phyloP scores from a whole-genome alignment of 2,113 vertebrate genomes.

The Pteronura brasiliensis region DNA sequence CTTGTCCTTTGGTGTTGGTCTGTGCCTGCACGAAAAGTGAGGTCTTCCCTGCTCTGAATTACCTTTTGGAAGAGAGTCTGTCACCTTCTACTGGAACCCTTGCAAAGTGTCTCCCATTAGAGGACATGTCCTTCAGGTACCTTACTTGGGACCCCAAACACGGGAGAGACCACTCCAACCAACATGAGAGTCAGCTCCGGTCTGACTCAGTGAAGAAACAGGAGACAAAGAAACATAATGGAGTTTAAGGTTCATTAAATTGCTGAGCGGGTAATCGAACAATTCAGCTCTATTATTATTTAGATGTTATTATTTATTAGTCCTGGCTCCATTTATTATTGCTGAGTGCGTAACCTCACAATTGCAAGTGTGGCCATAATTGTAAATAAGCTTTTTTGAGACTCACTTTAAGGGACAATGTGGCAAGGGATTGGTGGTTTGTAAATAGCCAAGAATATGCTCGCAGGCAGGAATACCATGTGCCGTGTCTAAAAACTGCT shows the following conservation, averaged over 20 bases:
- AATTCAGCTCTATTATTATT: neutral
- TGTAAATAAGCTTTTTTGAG: neutral
- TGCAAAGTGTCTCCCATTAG: neutral
- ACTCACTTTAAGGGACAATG: neutral
- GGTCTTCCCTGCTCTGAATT: neutral
- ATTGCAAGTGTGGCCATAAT: neutral
- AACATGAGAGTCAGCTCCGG: neutral
- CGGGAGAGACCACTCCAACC: neutral
- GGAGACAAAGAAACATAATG: neutral
- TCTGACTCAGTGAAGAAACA: neutral
- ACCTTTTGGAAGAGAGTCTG: neutral
- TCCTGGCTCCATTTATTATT: neutral
- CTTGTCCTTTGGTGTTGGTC: neutral
- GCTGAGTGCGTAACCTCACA: neutral
- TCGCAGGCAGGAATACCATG: neutral
- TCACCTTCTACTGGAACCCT: neutral
- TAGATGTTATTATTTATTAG: neutral
- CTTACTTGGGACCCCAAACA: neutral
- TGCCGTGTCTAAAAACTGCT: neutral
- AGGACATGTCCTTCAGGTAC: neutral
- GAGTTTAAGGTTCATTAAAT: neutral
- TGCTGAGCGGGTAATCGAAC: neutral
- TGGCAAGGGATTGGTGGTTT: neutral
- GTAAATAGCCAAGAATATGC: slow-evolving; percentile 4
- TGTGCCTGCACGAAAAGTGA: neutral